Evolutionary conservation across 2,888 invertebrate species (phyloP), one percentile per base, ranked within the genome.

Genomic region (Cordilura impudica): DNA sequence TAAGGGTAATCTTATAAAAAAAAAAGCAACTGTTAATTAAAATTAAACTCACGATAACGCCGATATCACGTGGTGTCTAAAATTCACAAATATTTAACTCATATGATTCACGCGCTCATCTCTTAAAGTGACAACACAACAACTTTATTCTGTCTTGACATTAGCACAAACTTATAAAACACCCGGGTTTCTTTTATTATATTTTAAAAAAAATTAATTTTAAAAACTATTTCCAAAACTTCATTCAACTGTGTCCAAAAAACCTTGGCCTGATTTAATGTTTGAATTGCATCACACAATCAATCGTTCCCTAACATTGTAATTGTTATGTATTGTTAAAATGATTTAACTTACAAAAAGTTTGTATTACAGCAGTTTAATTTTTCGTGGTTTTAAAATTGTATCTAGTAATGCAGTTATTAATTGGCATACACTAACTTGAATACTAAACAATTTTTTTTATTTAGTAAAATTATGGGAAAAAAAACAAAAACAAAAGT

Each of bases 401-500:
- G 12, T 39, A n/a, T 19, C 26, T 60, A 43, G 6, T 2, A 16
- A 29, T 31, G 2, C 18, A 58, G 2, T 43, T 58, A 58, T 14
- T 39, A 39, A 39, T 4, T 39, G 3, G 3, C n/a, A n/a, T n/a
- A 39, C 35, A 39, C n/a, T n/a, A 49, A 49, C 49, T 18, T 29
- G 18, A 65, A 65, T n/a, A 16, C 19, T 61, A 61, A 29, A 63
- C 45, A 47, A 31, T 31, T 60, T 14, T n/a, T 21, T 16, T 61
- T 29, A 16, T 19, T 58, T 56, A 21, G 14, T 23, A 63, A 19
- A 49, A 45, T 39, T 39, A 67, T 23, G 21, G 26, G 10, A 49
- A 45, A 45, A 54, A 45, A 56, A 2, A n/a, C 18, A 43, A 54
- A 54, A 26, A 23, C 23, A 19, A 61, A 65, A 56, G 35, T 72